Evolutionary conservation across 2,113 vertebrate species (phyloP).

Genomic region (Clarias magur): DNA sequence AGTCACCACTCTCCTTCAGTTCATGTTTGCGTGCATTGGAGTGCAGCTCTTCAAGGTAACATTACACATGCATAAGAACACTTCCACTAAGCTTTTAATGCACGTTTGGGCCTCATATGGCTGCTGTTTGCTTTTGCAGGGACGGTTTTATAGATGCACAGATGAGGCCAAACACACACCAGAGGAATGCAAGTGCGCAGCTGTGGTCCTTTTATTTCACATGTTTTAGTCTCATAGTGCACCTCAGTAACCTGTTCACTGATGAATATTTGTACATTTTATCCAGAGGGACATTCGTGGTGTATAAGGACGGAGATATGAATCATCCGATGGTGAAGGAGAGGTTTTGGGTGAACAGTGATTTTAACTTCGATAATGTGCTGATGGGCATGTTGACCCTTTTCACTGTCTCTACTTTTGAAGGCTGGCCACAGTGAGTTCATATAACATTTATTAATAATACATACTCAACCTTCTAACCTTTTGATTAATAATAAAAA

Average conservation of each 20-base stretch:
- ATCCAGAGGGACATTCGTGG: slow-evolving; percentile 82
- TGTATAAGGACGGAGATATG: slow-evolving; percentile 91
- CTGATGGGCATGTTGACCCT: slow-evolving; percentile 94
- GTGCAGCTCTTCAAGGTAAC: slow-evolving; percentile 94
- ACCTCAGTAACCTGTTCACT: not conserved
- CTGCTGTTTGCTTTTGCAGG: slow-evolving; percentile 68
- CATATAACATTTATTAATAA: not conserved
- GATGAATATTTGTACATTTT: slow-evolving; percentile 12
- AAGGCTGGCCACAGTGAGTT: slow-evolving; percentile 91
- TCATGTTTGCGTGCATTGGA: slow-evolving; percentile 94
- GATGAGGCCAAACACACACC: slow-evolving; percentile 90
- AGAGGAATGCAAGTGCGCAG: slow-evolving; percentile 87
- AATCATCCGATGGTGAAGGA: slow-evolving; percentile 85
- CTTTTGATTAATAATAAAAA: not conserved
- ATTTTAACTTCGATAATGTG: slow-evolving; percentile 96
- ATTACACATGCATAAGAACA: not conserved
- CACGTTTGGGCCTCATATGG: not conserved
- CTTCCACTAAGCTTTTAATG: not conserved
- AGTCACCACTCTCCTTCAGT: slow-evolving; percentile 89
- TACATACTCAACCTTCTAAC: not conserved
- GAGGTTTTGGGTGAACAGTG: slow-evolving; percentile 88
- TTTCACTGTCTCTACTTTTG: slow-evolving; percentile 95
- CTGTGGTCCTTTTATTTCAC: not conserved
- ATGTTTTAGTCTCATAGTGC: not conserved
- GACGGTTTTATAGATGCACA: slow-evolving; percentile 91